Conservation (phyloP, 2,888 invertebrate species). For the Caenorhabditis macrosperma region DNA sequence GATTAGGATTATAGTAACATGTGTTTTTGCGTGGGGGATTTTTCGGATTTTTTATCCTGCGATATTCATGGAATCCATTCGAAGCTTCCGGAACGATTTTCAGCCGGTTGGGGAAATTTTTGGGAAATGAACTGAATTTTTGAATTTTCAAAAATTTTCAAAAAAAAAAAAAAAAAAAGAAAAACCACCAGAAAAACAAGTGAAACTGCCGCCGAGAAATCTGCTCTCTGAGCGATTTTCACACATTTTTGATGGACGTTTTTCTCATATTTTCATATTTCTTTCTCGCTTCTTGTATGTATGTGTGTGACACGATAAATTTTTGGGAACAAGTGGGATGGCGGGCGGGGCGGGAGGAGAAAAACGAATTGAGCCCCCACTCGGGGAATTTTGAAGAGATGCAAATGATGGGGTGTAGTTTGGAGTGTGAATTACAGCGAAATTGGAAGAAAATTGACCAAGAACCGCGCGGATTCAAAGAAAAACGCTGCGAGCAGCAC, state of each 20-base stretch:
- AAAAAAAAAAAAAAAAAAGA: too few relatives aligned
- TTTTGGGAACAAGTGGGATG: too few relatives aligned
- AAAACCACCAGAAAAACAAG: background rate
- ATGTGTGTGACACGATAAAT: background rate
- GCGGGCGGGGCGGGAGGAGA: background rate
- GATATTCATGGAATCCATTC: too few relatives aligned
- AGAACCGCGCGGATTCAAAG: too few relatives aligned
- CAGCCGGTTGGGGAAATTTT: too few relatives aligned
- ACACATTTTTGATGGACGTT: slow-evolving; percentile 9
- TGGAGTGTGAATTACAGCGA: background rate
- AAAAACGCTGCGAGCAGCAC: too few relatives aligned
- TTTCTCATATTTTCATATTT: background rate
- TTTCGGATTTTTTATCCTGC: too few relatives aligned
- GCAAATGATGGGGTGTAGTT: slow-evolving; percentile 17
- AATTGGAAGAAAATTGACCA: background rate
- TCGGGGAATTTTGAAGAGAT: slow-evolving; percentile 11
- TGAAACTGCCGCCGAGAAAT: background rate
- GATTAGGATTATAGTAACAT: background rate
- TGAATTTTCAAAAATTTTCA: too few relatives aligned
- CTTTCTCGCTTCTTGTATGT: background rate
- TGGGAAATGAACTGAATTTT: background rate
- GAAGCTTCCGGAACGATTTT: too few relatives aligned
- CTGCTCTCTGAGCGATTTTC: background rate
- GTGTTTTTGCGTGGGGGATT: too few relatives aligned
- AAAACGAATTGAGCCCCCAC: background rate